Conservation (phyloP, 2,113 vertebrate species). For the Erpornis zantholeuca region DNA sequence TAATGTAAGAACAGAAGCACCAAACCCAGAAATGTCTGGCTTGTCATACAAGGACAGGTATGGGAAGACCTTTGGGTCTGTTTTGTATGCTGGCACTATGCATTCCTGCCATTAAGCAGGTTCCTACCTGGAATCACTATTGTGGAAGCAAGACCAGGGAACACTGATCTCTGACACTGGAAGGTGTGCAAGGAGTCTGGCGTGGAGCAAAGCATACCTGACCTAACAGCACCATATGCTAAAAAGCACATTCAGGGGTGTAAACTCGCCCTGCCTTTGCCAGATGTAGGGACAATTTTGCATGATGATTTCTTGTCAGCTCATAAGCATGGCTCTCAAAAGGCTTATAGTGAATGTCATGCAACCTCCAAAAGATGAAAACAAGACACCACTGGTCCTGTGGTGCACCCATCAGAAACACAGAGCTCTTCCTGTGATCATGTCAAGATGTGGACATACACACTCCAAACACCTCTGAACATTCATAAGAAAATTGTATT, state of each 20-base stretch:
- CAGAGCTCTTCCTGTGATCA: rapidly evolving
- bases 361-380: neutral
- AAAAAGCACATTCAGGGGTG: neutral
- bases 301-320: neutral
- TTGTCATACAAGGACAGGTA: neutral
- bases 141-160: neutral
- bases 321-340: neutral
- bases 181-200: neutral
- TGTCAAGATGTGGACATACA: neutral
- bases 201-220: neutral
- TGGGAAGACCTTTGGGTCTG: neutral
- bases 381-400: neutral
- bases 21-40: neutral
- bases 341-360: neutral
- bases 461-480: neutral
- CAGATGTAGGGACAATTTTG: neutral
- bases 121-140: neutral
- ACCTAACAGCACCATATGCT: rapidly evolving
- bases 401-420: neutral
- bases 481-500: neutral
- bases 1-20: neutral
- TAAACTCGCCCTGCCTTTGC: neutral
- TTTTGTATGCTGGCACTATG: neutral
- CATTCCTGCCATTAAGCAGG: neutral
- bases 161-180: neutral